A percentile compares a stretch with the other conserved stretches of the same genome.
phyloP scores from a whole-genome alignment of 2,113 vertebrate species.

The Xenopus laevis region DNA sequence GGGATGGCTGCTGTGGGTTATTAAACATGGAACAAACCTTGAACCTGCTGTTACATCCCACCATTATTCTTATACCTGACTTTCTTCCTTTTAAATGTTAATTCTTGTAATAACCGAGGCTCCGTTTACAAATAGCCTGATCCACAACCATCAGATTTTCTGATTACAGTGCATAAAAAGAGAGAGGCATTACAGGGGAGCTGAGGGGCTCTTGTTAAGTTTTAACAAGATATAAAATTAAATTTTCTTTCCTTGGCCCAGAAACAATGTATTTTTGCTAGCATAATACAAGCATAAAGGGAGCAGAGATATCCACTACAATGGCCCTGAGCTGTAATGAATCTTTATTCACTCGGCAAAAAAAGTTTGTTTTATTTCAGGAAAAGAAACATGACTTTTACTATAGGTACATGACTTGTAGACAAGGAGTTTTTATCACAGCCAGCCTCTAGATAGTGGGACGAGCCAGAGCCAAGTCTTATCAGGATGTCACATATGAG shows the following conservation, averaged over 20 bases:
- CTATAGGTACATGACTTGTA: slow-evolving; percentile 53
- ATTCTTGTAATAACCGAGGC: background rate
- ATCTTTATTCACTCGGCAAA: slow-evolving; percentile 49
- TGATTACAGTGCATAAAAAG: slow-evolving; percentile 22
- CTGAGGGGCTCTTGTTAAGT: slow-evolving; percentile 27
- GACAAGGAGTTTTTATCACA: slow-evolving; percentile 56
- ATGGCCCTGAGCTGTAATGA: slow-evolving; percentile 48
- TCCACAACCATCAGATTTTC: slow-evolving; percentile 29
- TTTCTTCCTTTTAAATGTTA: background rate
- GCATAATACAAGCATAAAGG: slow-evolving; percentile 47
- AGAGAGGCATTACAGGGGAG: slow-evolving; percentile 11
- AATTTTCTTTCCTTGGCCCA: slow-evolving; percentile 23
- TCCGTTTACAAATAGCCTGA: slow-evolving; percentile 4
- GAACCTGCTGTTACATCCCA: too few species aligned
- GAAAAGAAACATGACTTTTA: slow-evolving; percentile 52
- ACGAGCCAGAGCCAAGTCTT: slow-evolving; percentile 51
- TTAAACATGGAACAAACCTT: too few species aligned
- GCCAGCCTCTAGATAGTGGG: slow-evolving; percentile 48
- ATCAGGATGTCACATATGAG: slow-evolving; percentile 52
- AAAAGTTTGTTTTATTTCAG: slow-evolving; percentile 49
- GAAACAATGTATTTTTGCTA: slow-evolving; percentile 46
- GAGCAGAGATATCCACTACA: slow-evolving; percentile 43
- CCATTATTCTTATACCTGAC: background rate
- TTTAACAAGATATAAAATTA: slow-evolving; percentile 42
- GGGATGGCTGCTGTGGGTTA: too few species aligned